A percentile compares a stretch with the other conserved stretches of the same genome.
Conservation (phyloP, 2,113 vertebrate species). For the Vombatus ursinus region DNA sequence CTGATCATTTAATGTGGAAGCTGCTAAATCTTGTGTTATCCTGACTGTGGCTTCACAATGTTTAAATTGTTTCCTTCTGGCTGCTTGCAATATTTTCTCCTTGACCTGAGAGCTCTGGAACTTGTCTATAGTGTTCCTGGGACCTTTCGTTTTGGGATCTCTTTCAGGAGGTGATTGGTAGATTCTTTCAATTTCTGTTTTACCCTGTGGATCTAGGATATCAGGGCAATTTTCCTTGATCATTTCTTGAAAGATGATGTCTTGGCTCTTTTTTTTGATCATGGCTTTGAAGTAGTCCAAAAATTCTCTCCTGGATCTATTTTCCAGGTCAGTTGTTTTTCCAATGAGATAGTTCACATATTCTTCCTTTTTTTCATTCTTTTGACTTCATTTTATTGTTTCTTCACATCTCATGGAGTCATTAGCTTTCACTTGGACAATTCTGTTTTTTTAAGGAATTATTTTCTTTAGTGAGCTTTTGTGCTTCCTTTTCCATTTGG, state of each 20-base stretch:
- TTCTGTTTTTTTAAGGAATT: background rate
- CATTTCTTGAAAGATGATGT: background rate
- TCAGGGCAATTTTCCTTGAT: background rate
- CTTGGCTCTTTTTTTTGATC: background rate
- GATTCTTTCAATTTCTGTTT: background rate
- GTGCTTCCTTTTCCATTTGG: background rate
- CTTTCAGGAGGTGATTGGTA: background rate
- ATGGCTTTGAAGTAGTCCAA: background rate
- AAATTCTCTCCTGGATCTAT: background rate
- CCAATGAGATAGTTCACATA: background rate
- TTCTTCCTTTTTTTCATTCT: background rate
- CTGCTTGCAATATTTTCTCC: background rate
- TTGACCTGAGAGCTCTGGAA: background rate
- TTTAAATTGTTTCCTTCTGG: background rate
- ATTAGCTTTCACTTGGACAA: background rate
- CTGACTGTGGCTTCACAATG: background rate
- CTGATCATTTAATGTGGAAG: background rate
- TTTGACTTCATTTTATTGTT: background rate
- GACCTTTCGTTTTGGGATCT: background rate
- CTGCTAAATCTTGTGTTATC: background rate
- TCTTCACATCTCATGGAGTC: background rate
- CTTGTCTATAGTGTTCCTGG: background rate
- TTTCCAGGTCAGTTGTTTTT: background rate
- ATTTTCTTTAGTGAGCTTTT: background rate
- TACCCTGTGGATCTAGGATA: background rate